Percentiles rank a stretch among this genome's conserved stretches.
These are phyloP conservation scores for Serinus canaria DNA, from an alignment of 2,113 vertebrate species.

Conservation along the genomic window DNA sequence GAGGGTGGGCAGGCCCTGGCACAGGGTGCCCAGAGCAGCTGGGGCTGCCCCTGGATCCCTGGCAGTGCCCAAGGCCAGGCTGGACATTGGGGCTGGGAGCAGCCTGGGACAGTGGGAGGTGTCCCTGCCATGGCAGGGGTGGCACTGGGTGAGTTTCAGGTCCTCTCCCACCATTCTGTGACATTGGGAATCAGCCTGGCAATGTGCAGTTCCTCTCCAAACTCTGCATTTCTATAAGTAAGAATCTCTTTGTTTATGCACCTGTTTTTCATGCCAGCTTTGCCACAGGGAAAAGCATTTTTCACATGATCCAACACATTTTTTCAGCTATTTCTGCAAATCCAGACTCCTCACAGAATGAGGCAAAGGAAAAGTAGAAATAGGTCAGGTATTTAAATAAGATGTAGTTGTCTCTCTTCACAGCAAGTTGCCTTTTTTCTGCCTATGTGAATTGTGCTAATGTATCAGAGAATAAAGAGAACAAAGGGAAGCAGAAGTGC, in stretches of 20 bases:
- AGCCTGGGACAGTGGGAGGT: neutral
- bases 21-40: neutral
- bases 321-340: slow-evolving; percentile 9
- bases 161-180: neutral
- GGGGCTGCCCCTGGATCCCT: neutral
- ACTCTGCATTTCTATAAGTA: neutral
- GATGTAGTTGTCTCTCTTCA: slow-evolving; percentile 5
- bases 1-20: neutral
- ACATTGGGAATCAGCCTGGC: neutral
- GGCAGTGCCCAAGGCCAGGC: neutral
- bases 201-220: neutral
- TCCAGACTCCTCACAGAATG: neutral
- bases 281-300: neutral
- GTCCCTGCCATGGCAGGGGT: neutral
- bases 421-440: slow-evolving; percentile 37
- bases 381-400: slow-evolving; percentile 54
- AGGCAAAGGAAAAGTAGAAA: slow-evolving; percentile 29
- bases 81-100: neutral
- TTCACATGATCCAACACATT: neutral
- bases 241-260: neutral
- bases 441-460: neutral
- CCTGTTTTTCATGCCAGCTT: neutral
- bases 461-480: neutral
- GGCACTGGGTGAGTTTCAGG: accelerated
- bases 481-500: slow-evolving; percentile 40